These are phyloP conservation scores for Ormyrus nitidulus DNA, from an alignment of 2,888 invertebrate species.

Conservation along the genomic window DNA sequence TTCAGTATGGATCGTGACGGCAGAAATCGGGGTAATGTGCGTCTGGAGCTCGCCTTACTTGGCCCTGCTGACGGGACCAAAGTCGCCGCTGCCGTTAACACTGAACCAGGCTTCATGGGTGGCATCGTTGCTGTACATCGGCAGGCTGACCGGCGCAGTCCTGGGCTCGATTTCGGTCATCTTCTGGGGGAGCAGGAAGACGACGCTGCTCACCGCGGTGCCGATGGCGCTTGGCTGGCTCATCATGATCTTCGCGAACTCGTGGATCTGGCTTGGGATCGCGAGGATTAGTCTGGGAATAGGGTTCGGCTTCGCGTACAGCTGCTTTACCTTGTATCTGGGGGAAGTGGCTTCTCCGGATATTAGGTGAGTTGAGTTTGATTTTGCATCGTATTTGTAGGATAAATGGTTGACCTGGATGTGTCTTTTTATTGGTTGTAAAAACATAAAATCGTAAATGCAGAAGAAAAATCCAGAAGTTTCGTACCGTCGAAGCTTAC, in stretches of 20 bases:
- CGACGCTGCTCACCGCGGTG: conserved; percentile 58
- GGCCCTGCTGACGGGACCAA: conserved; percentile 60
- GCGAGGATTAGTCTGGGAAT: conserved; percentile 35
- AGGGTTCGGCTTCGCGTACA: conserved; percentile 60
- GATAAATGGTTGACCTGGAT: background rate
- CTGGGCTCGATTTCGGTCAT: conserved; percentile 59
- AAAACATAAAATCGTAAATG: too few relatives aligned
- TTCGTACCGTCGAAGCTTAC: too few relatives aligned
- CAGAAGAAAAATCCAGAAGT: too few relatives aligned
- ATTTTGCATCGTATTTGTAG: conserved; percentile 44
- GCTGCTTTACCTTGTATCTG: conserved; percentile 65
- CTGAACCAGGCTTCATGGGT: conserved; percentile 64
- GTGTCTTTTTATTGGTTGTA: too few relatives aligned
- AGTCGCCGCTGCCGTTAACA: conserved; percentile 59
- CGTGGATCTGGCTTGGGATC: conserved; percentile 57
- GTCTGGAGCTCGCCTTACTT: conserved; percentile 66
- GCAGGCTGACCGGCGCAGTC: conserved; percentile 62
- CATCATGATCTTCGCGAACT: conserved; percentile 59
- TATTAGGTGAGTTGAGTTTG: conserved; percentile 62
- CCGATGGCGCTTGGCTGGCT: conserved; percentile 62
- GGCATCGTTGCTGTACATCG: conserved; percentile 62
- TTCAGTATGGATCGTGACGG: conserved; percentile 62
- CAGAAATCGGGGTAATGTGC: conserved; percentile 62
- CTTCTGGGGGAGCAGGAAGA: conserved; percentile 61
- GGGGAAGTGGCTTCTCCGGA: conserved; percentile 66